Percentiles rank a stretch among this genome's conserved stretches.
phyloP scores from a whole-genome alignment of 2,113 vertebrate genomes.

The Rhinopomastus cyanomelas region DNA sequence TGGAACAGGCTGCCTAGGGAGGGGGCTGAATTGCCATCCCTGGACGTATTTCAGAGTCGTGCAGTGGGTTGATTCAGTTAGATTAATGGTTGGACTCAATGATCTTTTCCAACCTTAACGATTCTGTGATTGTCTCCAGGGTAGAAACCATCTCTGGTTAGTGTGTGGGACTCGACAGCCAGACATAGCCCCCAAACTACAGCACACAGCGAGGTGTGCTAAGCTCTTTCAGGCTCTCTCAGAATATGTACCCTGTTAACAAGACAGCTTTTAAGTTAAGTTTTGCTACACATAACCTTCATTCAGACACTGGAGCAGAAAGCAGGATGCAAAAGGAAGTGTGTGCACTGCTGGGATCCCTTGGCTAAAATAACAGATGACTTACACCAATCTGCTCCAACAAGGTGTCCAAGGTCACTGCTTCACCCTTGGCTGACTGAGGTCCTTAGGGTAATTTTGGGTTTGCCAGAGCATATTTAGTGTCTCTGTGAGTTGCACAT shows the following conservation, averaged over 20 bases:
- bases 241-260: background rate
- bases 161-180: background rate
- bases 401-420: slow-evolving; percentile 36
- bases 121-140: background rate
- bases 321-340: background rate
- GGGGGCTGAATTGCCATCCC: too few relatives aligned
- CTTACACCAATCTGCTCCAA: background rate
- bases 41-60: too few relatives aligned
- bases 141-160: background rate
- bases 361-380: slow-evolving; percentile 29
- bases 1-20: too few relatives aligned
- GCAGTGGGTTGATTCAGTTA: too few relatives aligned
- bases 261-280: background rate
- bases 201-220: background rate
- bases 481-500: slow-evolving; percentile 14
- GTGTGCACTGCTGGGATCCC: background rate
- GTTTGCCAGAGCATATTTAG: slow-evolving; percentile 40
- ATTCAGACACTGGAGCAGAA: background rate
- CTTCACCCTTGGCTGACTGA: slow-evolving; percentile 61
- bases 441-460: slow-evolving; percentile 20
- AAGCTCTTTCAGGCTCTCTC: background rate
- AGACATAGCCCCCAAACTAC: background rate
- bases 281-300: background rate
- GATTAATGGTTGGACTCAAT: too few relatives aligned
- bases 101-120: too few relatives aligned